These are phyloP conservation scores for Phania funesta DNA, from an alignment of 2,888 invertebrate genomes.

Conservation along the genomic window DNA sequence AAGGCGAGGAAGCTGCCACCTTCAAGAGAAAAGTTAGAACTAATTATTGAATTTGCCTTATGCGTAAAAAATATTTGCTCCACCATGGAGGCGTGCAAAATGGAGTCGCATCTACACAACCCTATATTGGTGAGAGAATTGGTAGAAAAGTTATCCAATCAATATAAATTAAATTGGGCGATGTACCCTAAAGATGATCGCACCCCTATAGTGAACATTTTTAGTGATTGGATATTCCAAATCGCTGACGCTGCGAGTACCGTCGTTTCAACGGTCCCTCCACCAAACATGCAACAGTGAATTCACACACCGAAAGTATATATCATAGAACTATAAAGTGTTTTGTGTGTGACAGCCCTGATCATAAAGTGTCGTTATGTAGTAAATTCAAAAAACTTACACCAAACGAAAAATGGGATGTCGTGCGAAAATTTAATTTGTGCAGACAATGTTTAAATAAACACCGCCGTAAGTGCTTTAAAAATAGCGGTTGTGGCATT, in stretches of 20 bases:
- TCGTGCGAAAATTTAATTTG: too few relatives aligned
- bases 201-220: conserved; percentile 16
- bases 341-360: too few relatives aligned
- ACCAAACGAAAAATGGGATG: too few relatives aligned
- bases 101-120: conserved; percentile 27
- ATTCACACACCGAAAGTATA: too few relatives aligned
- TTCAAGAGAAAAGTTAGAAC: conserved; percentile 27
- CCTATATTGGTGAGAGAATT: conserved; percentile 41
- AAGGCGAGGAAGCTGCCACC: conserved; percentile 30
- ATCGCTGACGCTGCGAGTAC: conserved; percentile 12
- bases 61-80: conserved; percentile 30
- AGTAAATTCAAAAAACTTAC: too few relatives aligned
- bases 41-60: conserved; percentile 26
- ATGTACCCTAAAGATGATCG: conserved; percentile 16
- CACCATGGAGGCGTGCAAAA: conserved; percentile 35
- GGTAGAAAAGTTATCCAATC: conserved; percentile 32
- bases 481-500: too few relatives aligned
- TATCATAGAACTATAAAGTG: too few relatives aligned
- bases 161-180: conserved; percentile 41
- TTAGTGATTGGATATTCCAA: conserved; percentile 38
- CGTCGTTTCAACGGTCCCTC: too few relatives aligned
- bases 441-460: too few relatives aligned
- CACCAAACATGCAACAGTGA: too few relatives aligned
- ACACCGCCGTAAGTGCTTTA: too few relatives aligned
- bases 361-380: too few relatives aligned